A percentile compares a stretch with the other conserved stretches of the same genome.
phyloP scores from a whole-genome alignment of 2,797 vertebrate genomes.

The Dipus sagitta region DNA sequence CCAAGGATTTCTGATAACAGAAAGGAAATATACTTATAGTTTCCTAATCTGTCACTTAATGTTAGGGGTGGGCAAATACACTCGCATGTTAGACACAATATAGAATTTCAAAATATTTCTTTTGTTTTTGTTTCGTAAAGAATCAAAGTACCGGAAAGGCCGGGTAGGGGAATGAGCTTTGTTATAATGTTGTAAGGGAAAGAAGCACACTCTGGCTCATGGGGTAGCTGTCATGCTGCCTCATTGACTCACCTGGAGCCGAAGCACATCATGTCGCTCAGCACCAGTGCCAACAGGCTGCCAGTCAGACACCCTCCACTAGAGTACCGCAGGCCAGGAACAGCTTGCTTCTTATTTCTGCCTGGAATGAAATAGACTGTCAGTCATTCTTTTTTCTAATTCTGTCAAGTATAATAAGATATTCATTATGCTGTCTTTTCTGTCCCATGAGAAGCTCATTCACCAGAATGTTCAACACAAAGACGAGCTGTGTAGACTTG shows the following conservation, averaged over 20 bases:
- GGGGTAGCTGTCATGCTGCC: background rate
- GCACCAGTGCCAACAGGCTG: slow-evolving; percentile 92
- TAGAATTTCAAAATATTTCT: background rate
- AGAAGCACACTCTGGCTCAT: background rate
- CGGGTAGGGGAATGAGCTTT: background rate
- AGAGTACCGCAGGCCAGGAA: slow-evolving; percentile 79
- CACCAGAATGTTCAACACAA: slow-evolving; percentile 65
- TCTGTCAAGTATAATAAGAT: slow-evolving; percentile 67
- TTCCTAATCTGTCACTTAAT: background rate
- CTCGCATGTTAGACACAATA: background rate
- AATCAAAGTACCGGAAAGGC: background rate
- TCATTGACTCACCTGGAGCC: slow-evolving; percentile 91
- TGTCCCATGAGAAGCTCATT: slow-evolving; percentile 70
- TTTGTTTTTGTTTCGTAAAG: background rate
- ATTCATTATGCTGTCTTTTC: slow-evolving; percentile 73
- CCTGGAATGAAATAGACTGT: slow-evolving; percentile 84
- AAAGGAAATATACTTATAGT: no score
- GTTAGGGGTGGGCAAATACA: background rate
- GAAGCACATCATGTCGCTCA: slow-evolving; percentile 88
- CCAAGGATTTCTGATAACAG: no score
- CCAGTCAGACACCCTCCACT: slow-evolving; percentile 82
- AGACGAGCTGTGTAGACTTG: slow-evolving; percentile 58
- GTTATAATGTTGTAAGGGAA: background rate
- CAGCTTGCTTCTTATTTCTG: slow-evolving; percentile 83
- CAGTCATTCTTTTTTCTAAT: slow-evolving; percentile 71